phyloP scores from a whole-genome alignment of 2,888 invertebrate genomes.

The Diarsia rubi region DNA sequence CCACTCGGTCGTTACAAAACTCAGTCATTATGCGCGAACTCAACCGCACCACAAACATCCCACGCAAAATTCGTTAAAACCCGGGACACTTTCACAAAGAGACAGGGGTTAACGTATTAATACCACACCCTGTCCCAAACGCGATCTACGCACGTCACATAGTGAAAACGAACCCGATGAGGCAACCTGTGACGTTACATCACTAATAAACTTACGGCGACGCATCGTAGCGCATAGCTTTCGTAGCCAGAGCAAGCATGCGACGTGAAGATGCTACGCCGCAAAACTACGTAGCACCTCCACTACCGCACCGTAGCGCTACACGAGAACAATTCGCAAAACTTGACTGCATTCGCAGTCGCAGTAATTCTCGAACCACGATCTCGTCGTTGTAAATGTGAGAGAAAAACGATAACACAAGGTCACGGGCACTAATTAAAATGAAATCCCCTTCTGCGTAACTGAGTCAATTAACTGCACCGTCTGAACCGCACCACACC shows the following conservation, averaged over 20 bases:
- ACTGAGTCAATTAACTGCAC: constrained; percentile 30
- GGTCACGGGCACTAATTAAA: constrained; percentile 24
- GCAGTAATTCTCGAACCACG: constrained; percentile 2
- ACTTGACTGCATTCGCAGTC: constrained; percentile 28
- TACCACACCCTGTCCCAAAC: constrained; percentile 29
- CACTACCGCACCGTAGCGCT: constrained; percentile 53
- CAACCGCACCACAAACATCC: background rate
- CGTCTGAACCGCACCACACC: constrained; percentile 38
- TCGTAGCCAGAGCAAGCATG: constrained; percentile 43
- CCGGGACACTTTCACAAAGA: background rate
- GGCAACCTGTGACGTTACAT: background rate
- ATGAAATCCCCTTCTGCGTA: constrained; percentile 16
- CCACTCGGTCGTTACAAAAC: background rate
- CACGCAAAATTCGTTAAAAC: constrained; percentile 14
- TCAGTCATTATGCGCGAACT: background rate
- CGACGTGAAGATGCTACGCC: constrained; percentile 46
- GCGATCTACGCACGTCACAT: background rate
- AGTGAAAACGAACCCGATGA: background rate
- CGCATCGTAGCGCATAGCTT: constrained; percentile 21
- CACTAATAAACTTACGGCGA: constrained; percentile 9
- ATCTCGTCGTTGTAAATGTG: constrained; percentile 6
- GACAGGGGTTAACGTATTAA: background rate
- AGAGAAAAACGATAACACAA: constrained; percentile 24
- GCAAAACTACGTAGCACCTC: constrained; percentile 54
- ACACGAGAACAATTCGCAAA: constrained; percentile 31